phyloP scores from a whole-genome alignment of 2,797 vertebrate species.

The Prionace glauca region DNA sequence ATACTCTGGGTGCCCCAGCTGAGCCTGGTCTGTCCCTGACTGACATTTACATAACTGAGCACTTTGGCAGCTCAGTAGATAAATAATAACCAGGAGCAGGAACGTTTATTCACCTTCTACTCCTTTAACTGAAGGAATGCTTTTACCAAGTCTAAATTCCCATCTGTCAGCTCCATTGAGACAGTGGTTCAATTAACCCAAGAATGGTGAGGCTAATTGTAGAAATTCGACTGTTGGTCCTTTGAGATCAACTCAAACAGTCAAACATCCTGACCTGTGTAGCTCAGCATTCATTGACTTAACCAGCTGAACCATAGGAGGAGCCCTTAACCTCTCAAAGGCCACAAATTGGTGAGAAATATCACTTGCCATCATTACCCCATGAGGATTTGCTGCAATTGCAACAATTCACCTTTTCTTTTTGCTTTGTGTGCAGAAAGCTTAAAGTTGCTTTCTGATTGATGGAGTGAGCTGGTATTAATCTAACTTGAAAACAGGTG shows the following conservation, averaged over 20 bases:
- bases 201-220: not conserved
- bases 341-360: not conserved
- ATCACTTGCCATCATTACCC: not conserved
- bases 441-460: not conserved
- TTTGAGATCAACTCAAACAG: not conserved
- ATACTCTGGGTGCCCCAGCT: not conserved
- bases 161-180: no score
- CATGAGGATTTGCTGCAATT: not conserved
- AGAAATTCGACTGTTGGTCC: not conserved
- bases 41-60: not conserved
- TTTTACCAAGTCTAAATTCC: not conserved
- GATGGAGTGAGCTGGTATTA: not conserved
- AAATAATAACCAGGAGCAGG: not conserved
- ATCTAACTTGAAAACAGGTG: not conserved
- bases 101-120: not conserved
- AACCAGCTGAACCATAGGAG: not conserved
- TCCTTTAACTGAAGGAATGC: not conserved
- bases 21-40: not conserved
- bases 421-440: not conserved
- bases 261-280: not conserved
- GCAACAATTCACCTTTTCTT: not conserved
- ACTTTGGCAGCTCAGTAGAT: no score
- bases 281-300: not conserved
- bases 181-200: not conserved
- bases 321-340: not conserved